A percentile compares a stretch with the other conserved stretches of the same genome.
phyloP scores from a whole-genome alignment of 2,113 vertebrate genomes.

The Chaetodon auriga region DNA sequence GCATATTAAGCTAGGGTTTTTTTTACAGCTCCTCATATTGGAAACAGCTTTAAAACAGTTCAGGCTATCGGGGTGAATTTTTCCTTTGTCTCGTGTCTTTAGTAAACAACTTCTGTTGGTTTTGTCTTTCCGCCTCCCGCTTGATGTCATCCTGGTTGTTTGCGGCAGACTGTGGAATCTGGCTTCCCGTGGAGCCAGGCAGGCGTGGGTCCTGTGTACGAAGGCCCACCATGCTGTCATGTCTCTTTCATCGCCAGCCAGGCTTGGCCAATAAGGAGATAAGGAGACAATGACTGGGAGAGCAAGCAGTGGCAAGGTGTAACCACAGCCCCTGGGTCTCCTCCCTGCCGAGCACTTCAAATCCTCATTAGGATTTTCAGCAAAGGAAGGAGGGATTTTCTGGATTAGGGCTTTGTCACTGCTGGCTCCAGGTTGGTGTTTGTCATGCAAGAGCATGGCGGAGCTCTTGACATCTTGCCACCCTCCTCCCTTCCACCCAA shows the following conservation, averaged over 20 bases:
- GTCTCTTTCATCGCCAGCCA: constrained; percentile 84
- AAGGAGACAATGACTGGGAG: constrained; percentile 79
- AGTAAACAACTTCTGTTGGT: constrained; percentile 73
- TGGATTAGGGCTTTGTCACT: constrained; percentile 87
- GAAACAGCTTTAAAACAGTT: constrained; percentile 12
- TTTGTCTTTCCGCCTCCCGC: constrained; percentile 73
- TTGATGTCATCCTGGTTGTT: constrained; percentile 77
- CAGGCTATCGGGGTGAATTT: constrained; percentile 37
- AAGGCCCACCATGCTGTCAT: constrained; percentile 79
- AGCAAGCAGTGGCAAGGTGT: constrained; percentile 83
- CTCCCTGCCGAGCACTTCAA: constrained; percentile 80
- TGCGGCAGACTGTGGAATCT: constrained; percentile 73
- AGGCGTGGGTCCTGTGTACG: constrained; percentile 78
- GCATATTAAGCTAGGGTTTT: constrained; percentile 10
- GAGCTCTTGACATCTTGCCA: constrained; percentile 79
- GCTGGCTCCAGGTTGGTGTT: constrained; percentile 84
- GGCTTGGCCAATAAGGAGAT: constrained; percentile 83
- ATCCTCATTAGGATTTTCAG: constrained; percentile 87
- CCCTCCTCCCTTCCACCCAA: constrained; percentile 51
- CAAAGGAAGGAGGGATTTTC: constrained; percentile 83
- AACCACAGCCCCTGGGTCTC: constrained; percentile 75
- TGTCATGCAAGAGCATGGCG: constrained; percentile 83
- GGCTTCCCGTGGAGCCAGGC: constrained; percentile 79
- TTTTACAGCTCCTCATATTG: constrained; percentile 2
- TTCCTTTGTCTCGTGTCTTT: constrained; percentile 71